Conservation (phyloP, 2,113 vertebrate genomes). For the Etheostoma spectabile region DNA sequence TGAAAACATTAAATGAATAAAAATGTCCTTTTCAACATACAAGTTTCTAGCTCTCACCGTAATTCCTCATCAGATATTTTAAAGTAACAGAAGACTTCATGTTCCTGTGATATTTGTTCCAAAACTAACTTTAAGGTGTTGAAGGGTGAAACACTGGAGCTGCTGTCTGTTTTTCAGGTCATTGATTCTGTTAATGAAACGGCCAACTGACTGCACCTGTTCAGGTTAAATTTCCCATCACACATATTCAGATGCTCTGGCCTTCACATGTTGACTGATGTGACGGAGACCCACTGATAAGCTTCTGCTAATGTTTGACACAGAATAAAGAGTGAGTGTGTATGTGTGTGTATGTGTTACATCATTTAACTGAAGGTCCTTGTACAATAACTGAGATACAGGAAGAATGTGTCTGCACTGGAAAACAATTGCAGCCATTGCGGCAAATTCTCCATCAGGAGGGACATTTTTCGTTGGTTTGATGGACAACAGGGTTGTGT, state of each 20-base stretch:
- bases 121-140: not conserved
- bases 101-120: not conserved
- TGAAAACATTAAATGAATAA: too few species aligned
- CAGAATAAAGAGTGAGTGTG: not conserved
- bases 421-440: not conserved
- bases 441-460: not conserved
- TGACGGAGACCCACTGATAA: constrained; percentile 37
- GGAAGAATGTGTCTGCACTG: not conserved
- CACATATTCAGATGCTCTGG: not conserved
- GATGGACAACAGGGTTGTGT: not conserved
- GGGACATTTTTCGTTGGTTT: too few species aligned
- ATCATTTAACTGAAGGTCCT: constrained; percentile 8
- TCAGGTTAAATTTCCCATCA: constrained; percentile 7
- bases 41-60: too few species aligned
- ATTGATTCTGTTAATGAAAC: not conserved
- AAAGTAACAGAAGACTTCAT: not conserved
- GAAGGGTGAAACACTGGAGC: not conserved
- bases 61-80: not conserved
- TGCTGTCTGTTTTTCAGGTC: not conserved
- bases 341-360: not conserved
- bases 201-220: not conserved
- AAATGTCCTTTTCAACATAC: too few species aligned
- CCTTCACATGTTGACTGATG: constrained; percentile 19
- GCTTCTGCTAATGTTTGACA: constrained; percentile 52
- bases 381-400: not conserved